Evolutionary conservation across 2,797 vertebrate species (phyloP), one percentile per base, ranked within the genome.

Genomic region (Scomberomorus guttatus): DNA sequence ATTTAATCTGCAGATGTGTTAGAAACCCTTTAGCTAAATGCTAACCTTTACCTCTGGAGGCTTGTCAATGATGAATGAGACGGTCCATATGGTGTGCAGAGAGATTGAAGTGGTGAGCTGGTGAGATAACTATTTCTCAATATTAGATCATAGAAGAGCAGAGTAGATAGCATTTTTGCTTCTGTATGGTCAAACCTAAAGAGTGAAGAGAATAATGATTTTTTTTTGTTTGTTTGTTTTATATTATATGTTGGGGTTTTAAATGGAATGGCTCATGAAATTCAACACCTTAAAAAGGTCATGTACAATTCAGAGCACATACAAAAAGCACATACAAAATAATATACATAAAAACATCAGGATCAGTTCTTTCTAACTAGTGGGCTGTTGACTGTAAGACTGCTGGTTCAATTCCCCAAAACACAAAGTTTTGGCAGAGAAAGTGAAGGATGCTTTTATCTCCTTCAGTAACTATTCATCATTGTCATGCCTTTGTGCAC

Each of bases 1-100:
- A 75, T 77, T 83, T 63, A 64, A 69, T 78, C 66, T 7, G 22
- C 44, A 44, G 68, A 72, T 69, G 64, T 83, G 83, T 78, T 57
- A 55, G 71, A 75, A 79, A 79, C 34, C 75, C 52, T 72, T 82
- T 58, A 79, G 82, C 75, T 77, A 75, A 89, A 86, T 60, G 70
- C 64, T 82, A 85, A 88, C 80, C 63, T 81, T 76, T 83, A 25
- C 27, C 74, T 75, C 67, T 63, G 52, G 68, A 76, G 73, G 72
- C 55, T 68, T 46, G 81, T 84, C 71, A 76, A 9, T 81, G 80
- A 81, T 79, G 50, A 74, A 82, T 80, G 65, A 84, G 72, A 73
- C 64, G 74, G 52, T 10, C 65, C 39, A 46, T 42, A 71, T 50
- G 68, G 20, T 48, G 55, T 27, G 22, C 15, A 57, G 69, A 15